phyloP scores from a whole-genome alignment of 2,888 invertebrate genomes.

The Hetaerina titia region DNA sequence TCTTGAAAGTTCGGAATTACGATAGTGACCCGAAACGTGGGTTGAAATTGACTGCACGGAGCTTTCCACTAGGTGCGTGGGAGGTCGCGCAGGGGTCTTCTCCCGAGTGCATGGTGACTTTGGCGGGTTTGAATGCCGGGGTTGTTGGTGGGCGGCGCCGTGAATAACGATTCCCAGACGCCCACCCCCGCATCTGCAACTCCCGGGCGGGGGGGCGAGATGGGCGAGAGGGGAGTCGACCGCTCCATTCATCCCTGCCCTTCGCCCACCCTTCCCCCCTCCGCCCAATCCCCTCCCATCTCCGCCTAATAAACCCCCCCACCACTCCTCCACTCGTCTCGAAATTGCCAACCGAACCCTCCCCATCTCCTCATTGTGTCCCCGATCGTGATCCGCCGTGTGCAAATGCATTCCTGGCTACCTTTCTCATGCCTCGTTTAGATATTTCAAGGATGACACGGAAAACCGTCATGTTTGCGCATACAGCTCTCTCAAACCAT shows the following conservation, averaged over 20 bases:
- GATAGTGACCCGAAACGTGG: conserved; percentile 32
- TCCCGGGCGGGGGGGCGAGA: conserved; percentile 14
- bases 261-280: neutral
- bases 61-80: conserved; percentile 55
- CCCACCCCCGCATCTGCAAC: conserved; percentile 48
- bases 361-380: neutral
- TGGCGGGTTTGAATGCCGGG: conserved; percentile 39
- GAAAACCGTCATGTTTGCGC: neutral
- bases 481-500: neutral
- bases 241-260: conserved; percentile 14
- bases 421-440: neutral
- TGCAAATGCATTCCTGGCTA: neutral
- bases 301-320: too few species aligned
- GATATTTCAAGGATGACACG: neutral
- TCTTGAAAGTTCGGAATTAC: neutral
- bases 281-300: neutral
- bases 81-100: conserved; percentile 20
- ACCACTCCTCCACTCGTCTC: neutral
- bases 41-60: conserved; percentile 48
- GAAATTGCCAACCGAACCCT: neutral
- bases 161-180: conserved; percentile 66
- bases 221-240: conserved; percentile 33
- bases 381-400: neutral
- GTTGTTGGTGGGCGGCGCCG: conserved; percentile 56
- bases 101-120: conserved; percentile 51